Evolutionary conservation across 2,113 vertebrate genomes (phyloP).

Genomic region (Menidia beryllina): DNA sequence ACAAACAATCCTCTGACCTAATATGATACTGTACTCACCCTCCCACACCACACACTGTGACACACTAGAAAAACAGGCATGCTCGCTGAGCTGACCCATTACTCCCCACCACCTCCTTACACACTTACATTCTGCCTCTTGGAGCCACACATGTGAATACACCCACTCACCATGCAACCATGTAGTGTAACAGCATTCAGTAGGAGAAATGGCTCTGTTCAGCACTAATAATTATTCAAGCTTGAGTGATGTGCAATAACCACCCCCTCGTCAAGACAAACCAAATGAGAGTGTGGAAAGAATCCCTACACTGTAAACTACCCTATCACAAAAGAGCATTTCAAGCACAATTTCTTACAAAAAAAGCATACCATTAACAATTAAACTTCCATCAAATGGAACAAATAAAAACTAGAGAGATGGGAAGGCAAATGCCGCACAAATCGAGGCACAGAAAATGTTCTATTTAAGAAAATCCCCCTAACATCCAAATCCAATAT

Average conservation of each 20-base stretch:
- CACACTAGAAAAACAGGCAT: slow-evolving; percentile 23
- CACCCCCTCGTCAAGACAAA: background rate
- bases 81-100: slow-evolving; percentile 36
- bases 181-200: slow-evolving; percentile 16
- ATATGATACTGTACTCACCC: slow-evolving; percentile 60
- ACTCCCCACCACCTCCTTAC: slow-evolving; percentile 3
- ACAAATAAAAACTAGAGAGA: slow-evolving; percentile 10
- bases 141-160: slow-evolving; percentile 34
- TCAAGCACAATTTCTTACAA: background rate
- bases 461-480: slow-evolving; percentile 51
- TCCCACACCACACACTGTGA: slow-evolving; percentile 5
- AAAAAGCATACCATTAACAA: slow-evolving; percentile 12
- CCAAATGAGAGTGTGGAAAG: slow-evolving; percentile 7
- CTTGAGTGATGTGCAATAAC: background rate
- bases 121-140: slow-evolving; percentile 8
- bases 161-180: slow-evolving; percentile 35
- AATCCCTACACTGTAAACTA: slow-evolving; percentile 2
- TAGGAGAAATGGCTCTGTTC: slow-evolving; percentile 20
- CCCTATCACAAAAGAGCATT: slow-evolving; percentile 4
- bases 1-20: slow-evolving; percentile 77
- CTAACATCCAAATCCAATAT: slow-evolving; percentile 18
- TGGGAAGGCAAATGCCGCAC: slow-evolving; percentile 47
- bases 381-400: slow-evolving; percentile 3
- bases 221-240: slow-evolving; percentile 39
- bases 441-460: slow-evolving; percentile 29